These are phyloP conservation scores for Drosophila colorata DNA, from an alignment of 2,888 invertebrate species.

Conservation along the genomic window DNA sequence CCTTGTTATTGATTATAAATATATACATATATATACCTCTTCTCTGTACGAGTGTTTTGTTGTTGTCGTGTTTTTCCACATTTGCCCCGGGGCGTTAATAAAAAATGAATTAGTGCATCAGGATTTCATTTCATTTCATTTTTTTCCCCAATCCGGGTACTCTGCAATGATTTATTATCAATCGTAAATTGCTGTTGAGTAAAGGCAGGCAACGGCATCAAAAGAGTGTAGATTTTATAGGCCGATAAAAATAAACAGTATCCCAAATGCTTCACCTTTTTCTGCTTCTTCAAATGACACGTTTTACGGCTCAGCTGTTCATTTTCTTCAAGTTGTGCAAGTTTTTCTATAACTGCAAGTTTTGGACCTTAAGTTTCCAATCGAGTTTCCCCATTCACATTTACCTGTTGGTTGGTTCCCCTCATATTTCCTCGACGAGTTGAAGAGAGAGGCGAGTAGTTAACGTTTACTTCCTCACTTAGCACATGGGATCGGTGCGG, in stretches of 20 bases:
- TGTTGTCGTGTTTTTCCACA: conserved; percentile 33
- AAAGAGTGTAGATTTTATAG: conserved; percentile 57
- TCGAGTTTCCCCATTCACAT: conserved; percentile 32
- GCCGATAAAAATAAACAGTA: conserved; percentile 46
- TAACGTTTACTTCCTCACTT: conserved; percentile 70
- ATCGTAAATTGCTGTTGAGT: conserved; percentile 71
- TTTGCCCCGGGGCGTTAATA: conserved; percentile 62
- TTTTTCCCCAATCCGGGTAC: conserved; percentile 29
- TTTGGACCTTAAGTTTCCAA: conserved; percentile 8
- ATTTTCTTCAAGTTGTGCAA: conserved; percentile 16
- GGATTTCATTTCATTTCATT: conserved; percentile 41
- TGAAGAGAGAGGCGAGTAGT: conserved; percentile 7
- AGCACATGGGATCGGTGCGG: conserved; percentile 54
- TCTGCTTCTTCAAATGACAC: conserved; percentile 15
- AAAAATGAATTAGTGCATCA: conserved; percentile 78
- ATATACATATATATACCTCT: conserved; percentile 22
- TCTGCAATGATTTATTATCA: conserved; percentile 70
- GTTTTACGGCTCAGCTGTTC: conserved; percentile 13
- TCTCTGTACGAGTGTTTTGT: conserved; percentile 33
- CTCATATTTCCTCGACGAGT: conserved; percentile 25
- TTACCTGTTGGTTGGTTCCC: conserved; percentile 34
- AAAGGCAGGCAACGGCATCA: conserved; percentile 38
- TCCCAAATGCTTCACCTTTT: conserved; percentile 12
- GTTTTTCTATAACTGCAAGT: conserved; percentile 18
- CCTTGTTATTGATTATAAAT: conserved; percentile 70